phyloP scores from a whole-genome alignment of 1,140 invertebrate genomes.

The Scaptomyza montana region DNA sequence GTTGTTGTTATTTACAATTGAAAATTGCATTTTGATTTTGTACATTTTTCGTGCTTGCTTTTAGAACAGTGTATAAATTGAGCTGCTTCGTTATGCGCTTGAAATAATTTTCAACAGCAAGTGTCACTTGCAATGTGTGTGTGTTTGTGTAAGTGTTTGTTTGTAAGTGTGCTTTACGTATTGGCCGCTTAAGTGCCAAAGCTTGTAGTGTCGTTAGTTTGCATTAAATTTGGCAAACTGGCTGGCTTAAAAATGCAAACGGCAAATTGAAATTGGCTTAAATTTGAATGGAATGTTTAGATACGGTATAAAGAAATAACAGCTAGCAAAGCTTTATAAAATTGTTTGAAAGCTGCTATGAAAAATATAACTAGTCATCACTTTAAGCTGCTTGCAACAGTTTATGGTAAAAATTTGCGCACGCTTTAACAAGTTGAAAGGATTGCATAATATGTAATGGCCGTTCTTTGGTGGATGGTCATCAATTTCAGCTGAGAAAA shows the following conservation, averaged over 20 bases:
- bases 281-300: constrained; percentile 2
- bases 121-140: constrained; percentile 6
- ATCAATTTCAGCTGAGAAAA: constrained; percentile 44
- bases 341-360: background rate
- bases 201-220: constrained; percentile 67
- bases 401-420: background rate
- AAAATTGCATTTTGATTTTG: constrained; percentile 72
- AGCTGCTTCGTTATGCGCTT: constrained; percentile 32
- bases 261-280: constrained; percentile 14
- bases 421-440: constrained; percentile 2
- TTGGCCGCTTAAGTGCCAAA: constrained; percentile 63
- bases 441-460: constrained; percentile 13
- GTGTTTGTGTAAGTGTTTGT: constrained; percentile 4
- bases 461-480: background rate
- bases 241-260: constrained; percentile 18
- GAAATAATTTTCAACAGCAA: constrained; percentile 61
- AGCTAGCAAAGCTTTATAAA: background rate
- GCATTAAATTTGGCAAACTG: constrained; percentile 20
- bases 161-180: constrained; percentile 13
- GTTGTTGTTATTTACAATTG: constrained; percentile 50
- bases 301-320: background rate
- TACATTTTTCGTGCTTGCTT: constrained; percentile 52
- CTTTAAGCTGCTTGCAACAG: background rate
- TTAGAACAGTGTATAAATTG: constrained; percentile 44
- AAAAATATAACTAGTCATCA: background rate